Conservation (phyloP, 1,140 invertebrate species). For the Nylanderia fulva region DNA sequence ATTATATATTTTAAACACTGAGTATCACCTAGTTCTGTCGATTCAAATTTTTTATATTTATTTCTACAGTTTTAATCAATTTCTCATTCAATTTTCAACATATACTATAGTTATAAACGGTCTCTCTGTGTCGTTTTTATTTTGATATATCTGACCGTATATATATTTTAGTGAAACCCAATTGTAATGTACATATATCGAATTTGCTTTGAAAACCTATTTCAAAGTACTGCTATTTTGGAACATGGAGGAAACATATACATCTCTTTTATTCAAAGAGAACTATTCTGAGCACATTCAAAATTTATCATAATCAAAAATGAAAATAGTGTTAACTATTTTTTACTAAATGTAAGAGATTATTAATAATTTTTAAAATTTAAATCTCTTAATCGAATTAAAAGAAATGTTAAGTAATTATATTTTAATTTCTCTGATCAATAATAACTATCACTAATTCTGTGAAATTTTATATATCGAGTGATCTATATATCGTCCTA, state of each 20-base stretch:
- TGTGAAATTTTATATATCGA: background rate
- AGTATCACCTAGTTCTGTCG: background rate
- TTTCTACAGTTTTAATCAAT: background rate
- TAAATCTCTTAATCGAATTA: no score
- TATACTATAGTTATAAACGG: background rate
- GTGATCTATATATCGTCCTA: background rate
- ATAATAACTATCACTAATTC: no score
- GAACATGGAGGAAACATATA: background rate
- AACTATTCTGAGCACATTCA: background rate
- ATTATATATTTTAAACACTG: background rate
- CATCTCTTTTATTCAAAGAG: background rate
- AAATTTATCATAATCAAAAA: background rate
- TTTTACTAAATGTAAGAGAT: background rate
- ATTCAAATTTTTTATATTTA: background rate
- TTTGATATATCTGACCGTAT: background rate
- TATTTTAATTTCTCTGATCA: no score
- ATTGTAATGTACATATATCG: background rate
- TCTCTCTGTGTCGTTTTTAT: background rate
- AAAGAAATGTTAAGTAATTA: no score
- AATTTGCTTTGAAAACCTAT: slow-evolving; percentile 2
- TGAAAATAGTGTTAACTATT: background rate
- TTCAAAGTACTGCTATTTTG: background rate
- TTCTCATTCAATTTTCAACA: background rate
- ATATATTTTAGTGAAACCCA: background rate
- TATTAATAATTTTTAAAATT: background rate